Conservation (phyloP, 2,113 vertebrate genomes). For the Eudorcas thomsonii region DNA sequence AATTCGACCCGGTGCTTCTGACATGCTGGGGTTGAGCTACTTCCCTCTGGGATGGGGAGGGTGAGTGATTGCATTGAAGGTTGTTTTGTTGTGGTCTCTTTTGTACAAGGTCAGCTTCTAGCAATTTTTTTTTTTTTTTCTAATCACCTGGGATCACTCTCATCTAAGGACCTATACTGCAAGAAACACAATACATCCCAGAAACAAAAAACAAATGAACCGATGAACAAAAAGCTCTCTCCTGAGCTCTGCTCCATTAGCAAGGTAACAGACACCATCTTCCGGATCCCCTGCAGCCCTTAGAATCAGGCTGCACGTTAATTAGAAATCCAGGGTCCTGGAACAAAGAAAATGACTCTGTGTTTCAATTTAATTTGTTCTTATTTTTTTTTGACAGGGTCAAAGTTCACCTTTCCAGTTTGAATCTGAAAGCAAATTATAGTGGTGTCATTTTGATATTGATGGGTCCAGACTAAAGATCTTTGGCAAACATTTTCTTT, state of each 20-base stretch:
- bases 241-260: background rate
- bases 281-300: background rate
- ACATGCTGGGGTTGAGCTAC: background rate
- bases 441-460: slow-evolving; percentile 49
- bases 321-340: slow-evolving; percentile 54
- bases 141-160: background rate
- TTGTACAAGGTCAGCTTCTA: slow-evolving; percentile 24
- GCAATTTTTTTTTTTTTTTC: background rate
- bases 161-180: background rate
- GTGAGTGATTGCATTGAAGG: background rate
- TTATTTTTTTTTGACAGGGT: slow-evolving; percentile 66
- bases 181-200: background rate
- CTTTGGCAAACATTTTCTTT: slow-evolving; percentile 51
- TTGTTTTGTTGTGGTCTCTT: background rate
- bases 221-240: background rate
- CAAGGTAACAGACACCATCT: background rate
- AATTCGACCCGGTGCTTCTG: background rate
- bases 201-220: background rate
- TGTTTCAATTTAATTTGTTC: slow-evolving; percentile 72
- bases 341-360: slow-evolving; percentile 58
- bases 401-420: slow-evolving; percentile 50
- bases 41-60: background rate
- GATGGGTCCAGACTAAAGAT: slow-evolving; percentile 36
- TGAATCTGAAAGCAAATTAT: slow-evolving; percentile 65
- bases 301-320: background rate